These are phyloP conservation scores for Anorthoa munda DNA, from an alignment of 2,888 invertebrate species.

Conservation along the genomic window DNA sequence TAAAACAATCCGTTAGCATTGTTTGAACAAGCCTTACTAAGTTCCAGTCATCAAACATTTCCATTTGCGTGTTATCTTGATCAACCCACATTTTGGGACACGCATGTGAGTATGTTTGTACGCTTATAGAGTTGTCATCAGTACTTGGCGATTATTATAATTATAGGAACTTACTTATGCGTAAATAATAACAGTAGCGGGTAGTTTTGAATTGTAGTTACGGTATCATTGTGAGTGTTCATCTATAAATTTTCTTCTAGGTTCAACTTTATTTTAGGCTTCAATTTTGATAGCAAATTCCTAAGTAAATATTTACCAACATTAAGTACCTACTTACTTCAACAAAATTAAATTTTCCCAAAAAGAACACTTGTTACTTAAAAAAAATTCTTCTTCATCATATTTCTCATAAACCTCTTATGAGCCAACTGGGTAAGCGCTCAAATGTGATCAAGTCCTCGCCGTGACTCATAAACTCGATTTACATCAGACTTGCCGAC, in stretches of 20 bases:
- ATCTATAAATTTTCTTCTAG: not conserved
- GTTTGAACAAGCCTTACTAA: conserved; percentile 22
- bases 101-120: conserved; percentile 4
- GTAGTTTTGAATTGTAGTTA: not conserved
- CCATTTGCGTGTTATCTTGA: conserved; percentile 59
- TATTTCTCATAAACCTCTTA: conserved; percentile 23
- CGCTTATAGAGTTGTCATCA: conserved; percentile 39
- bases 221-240: not conserved
- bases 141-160: conserved; percentile 14
- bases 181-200: conserved; percentile 1
- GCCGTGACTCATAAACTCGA: conserved; percentile 68
- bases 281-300: not conserved
- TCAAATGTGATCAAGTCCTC: conserved; percentile 58
- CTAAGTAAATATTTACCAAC: too few relatives aligned
- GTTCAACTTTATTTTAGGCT: not conserved
- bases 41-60: conserved; percentile 56
- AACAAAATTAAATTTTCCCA: not conserved
- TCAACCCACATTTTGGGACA: conserved; percentile 46
- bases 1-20: too few relatives aligned
- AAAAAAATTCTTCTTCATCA: not conserved
- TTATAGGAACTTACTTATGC: conserved; percentile 1
- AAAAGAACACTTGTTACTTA: not conserved
- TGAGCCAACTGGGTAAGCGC: conserved; percentile 25
- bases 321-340: not conserved
- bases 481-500: conserved; percentile 70